These are phyloP conservation scores for Hymenochirus boettgeri DNA, from an alignment of 2,113 vertebrate species.

Conservation along the genomic window DNA sequence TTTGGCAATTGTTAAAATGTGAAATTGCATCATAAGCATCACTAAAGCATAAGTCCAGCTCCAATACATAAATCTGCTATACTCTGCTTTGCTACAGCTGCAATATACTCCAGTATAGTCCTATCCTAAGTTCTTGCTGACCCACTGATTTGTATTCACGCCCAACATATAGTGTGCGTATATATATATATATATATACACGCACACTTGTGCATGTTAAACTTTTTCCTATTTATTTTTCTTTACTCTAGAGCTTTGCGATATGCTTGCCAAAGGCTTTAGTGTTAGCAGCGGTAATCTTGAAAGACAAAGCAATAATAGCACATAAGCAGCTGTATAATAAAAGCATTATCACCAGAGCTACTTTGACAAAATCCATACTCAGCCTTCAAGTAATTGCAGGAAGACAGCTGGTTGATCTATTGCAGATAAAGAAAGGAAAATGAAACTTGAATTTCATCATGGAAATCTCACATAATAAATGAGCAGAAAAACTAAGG, in stretches of 20 bases:
- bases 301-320: background rate
- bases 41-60: no score
- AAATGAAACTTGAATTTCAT: background rate
- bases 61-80: no score
- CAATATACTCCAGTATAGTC: no score
- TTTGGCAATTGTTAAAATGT: no score
- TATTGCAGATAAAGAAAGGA: background rate
- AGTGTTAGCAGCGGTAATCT: background rate
- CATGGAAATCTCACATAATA: no score
- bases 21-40: no score
- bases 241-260: background rate
- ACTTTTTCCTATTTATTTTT: background rate
- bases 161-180: no score
- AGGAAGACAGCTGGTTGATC: background rate
- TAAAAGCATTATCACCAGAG: background rate
- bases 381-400: background rate
- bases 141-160: no score
- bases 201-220: background rate
- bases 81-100: no score
- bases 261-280: background rate
- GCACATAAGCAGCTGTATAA: constrained; percentile 3
- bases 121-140: no score
- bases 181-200: background rate
- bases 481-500: background rate
- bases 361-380: background rate